Evolutionary conservation across 2,797 vertebrate species (phyloP).

Genomic region (Avahi laniger): DNA sequence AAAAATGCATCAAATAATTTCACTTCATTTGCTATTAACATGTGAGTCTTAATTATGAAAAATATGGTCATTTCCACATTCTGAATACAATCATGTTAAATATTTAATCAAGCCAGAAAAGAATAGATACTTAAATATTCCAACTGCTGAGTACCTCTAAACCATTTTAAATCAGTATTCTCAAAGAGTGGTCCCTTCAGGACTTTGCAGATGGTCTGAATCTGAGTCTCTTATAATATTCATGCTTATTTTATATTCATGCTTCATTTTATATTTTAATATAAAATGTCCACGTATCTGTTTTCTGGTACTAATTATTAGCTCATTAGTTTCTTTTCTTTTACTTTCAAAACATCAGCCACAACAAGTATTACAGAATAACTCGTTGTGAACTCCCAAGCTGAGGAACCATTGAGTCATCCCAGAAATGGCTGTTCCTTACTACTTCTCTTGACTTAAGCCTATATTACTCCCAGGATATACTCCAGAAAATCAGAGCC

Average conservation of each 20-base stretch:
- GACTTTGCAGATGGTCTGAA: neutral
- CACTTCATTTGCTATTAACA: constrained; percentile 42
- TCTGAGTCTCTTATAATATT: neutral
- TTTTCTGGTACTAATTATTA: neutral
- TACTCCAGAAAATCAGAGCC: neutral
- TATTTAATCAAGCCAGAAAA: constrained; percentile 20
- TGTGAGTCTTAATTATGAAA: neutral
- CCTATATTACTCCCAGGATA: neutral
- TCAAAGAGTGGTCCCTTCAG: neutral
- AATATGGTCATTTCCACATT: neutral
- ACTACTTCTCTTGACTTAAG: neutral
- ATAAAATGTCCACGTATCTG: neutral
- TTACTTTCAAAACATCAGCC: neutral
- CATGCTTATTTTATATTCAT: neutral
- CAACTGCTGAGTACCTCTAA: accelerated
- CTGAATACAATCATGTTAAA: accelerated
- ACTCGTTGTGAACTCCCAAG: neutral
- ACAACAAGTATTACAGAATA: neutral
- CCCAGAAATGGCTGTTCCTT: neutral
- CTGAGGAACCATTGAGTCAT: neutral
- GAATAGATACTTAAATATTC: constrained; percentile 4
- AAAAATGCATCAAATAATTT: constrained; percentile 43
- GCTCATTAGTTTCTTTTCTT: neutral
- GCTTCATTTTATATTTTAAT: too few species aligned
- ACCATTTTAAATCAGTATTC: constrained; percentile 1